Conservation (phyloP, 2,113 vertebrate genomes). For the Vireo altiloquus region DNA sequence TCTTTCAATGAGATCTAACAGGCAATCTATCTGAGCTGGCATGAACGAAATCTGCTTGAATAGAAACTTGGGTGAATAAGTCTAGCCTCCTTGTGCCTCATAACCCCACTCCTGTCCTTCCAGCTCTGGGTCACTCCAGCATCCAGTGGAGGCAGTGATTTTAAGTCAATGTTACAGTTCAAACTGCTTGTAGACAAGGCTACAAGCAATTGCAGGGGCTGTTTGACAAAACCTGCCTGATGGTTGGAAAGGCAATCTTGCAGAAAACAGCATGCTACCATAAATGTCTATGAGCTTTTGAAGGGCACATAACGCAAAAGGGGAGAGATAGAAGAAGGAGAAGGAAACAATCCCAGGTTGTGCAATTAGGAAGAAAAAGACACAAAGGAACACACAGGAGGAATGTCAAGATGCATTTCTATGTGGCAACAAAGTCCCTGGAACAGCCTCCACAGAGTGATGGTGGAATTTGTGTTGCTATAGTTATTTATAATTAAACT, state of each 20-base stretch:
- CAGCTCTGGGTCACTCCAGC: neutral
- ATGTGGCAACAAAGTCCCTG: neutral
- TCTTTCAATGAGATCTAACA: neutral
- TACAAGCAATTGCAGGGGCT: neutral
- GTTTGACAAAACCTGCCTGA: neutral
- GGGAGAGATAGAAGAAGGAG: neutral
- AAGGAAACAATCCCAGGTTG: neutral
- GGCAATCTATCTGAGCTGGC: neutral
- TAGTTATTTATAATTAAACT: neutral
- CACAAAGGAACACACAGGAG: neutral
- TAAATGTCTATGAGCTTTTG: neutral
- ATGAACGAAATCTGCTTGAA: neutral
- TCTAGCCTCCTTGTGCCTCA: neutral
- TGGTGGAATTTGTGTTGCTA: neutral
- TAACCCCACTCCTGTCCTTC: neutral
- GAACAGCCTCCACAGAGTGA: neutral
- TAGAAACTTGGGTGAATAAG: neutral
- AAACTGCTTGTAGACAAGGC: neutral
- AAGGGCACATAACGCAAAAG: neutral
- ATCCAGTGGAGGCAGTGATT: neutral
- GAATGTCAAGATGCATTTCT: neutral
- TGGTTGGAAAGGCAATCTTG: neutral
- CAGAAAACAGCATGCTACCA: neutral
- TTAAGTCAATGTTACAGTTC: conserved; percentile 21
- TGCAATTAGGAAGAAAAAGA: conserved; percentile 3